Evolutionary conservation across 2,888 invertebrate genomes (phyloP).

Genomic region (Hemaris fuciformis): DNA sequence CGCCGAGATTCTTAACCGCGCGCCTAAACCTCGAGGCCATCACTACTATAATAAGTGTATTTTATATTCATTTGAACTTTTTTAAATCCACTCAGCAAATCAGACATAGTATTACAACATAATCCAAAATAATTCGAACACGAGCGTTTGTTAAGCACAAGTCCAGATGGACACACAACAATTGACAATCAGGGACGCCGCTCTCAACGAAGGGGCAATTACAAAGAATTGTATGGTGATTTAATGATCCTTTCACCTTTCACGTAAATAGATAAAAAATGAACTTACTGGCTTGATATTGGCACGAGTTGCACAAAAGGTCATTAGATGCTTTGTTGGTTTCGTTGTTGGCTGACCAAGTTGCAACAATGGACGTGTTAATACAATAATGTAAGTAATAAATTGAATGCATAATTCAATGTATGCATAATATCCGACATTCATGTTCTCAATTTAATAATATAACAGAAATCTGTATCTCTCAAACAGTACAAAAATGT

Average conservation of each 20-base stretch:
- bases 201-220: constrained; percentile 28
- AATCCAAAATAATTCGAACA: background rate
- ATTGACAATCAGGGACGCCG: constrained; percentile 66
- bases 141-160: background rate
- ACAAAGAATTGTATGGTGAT: constrained; percentile 5
- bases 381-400: no score
- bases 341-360: background rate
- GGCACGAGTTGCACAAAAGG: background rate
- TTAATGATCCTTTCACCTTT: background rate
- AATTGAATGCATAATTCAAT: no score
- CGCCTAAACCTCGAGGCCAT: no score
- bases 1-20: no score
- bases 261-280: background rate
- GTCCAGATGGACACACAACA: constrained; percentile 37
- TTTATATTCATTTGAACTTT: no score
- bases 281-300: background rate
- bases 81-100: no score
- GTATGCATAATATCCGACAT: no score
- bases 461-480: no score
- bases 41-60: no score
- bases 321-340: background rate
- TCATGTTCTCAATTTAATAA: no score
- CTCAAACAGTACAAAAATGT: no score
- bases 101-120: no score
- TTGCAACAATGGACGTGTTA: background rate